A percentile compares a stretch with the other conserved stretches of the same genome.
These are phyloP conservation scores for Protobothrops flavoviridis DNA, from an alignment of 2,113 vertebrate species.

Conservation along the genomic window DNA sequence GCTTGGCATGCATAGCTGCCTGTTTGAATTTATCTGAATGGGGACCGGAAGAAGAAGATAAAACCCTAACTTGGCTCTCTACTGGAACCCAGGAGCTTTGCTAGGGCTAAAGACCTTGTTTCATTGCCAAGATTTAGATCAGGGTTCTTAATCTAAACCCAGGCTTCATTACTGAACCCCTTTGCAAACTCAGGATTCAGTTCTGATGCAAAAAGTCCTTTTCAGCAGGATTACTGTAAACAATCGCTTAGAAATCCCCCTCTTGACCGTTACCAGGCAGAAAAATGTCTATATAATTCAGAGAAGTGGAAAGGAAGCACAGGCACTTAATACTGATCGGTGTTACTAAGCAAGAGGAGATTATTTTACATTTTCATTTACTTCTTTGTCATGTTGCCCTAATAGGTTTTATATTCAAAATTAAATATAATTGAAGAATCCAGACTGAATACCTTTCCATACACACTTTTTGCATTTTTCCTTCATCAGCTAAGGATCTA, in stretches of 20 bases:
- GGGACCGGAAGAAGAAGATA: neutral
- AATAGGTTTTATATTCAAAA: neutral
- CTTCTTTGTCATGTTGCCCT: neutral
- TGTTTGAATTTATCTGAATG: neutral
- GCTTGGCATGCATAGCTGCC: neutral
- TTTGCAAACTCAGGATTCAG: neutral
- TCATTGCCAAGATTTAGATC: neutral
- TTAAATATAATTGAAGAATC: neutral
- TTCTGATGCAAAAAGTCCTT: neutral
- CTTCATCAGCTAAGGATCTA: neutral
- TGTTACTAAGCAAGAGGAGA: neutral
- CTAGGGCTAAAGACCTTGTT: neutral
- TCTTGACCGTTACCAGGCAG: neutral
- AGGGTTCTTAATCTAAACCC: neutral
- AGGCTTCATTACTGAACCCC: neutral
- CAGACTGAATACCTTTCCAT: neutral
- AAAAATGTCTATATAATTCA: neutral
- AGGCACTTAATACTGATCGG: neutral
- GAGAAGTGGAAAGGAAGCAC: neutral
- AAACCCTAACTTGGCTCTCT: neutral
- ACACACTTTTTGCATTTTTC: neutral
- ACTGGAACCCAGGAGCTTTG: neutral
- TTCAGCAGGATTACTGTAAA: neutral
- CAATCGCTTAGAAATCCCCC: neutral
- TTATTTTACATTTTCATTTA: neutral